phyloP scores from a whole-genome alignment of 2,888 invertebrate genomes.

The Leptinotarsa tumamoca region DNA sequence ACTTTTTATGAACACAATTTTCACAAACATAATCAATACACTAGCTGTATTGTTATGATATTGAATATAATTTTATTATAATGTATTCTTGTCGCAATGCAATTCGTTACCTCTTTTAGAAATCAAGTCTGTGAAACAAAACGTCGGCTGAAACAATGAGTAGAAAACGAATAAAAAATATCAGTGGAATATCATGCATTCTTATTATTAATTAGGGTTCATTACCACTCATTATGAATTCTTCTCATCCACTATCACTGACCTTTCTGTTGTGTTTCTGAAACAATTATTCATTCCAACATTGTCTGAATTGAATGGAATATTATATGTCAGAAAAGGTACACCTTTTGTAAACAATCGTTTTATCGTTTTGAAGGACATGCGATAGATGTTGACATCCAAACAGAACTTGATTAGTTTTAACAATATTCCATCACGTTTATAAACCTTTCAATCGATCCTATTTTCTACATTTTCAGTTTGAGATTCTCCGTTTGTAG shows the following conservation, averaged over 20 bases:
- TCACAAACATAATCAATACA: too few species aligned
- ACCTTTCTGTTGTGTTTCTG: constrained; percentile 27
- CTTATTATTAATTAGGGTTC: constrained; percentile 29
- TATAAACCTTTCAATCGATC: background rate
- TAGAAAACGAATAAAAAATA: constrained; percentile 15
- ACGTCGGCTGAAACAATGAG: constrained; percentile 16
- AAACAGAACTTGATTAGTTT: background rate
- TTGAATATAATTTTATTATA: background rate
- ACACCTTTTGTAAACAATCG: constrained; percentile 10
- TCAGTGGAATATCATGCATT: constrained; percentile 24
- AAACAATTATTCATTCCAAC: constrained; percentile 8
- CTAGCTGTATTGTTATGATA: background rate
- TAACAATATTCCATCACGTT: background rate
- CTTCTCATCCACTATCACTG: constrained; percentile 32
- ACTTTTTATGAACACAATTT: too few species aligned
- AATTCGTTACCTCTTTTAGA: background rate
- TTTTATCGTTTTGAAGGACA: constrained; percentile 1
- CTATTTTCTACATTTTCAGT: too few species aligned
- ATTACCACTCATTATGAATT: constrained; percentile 32
- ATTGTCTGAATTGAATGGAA: constrained; percentile 4
- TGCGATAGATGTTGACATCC: constrained; percentile 1
- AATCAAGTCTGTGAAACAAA: constrained; percentile 1
- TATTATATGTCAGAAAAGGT: constrained; percentile 1
- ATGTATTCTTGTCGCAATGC: background rate
- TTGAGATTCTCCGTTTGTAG: too few species aligned